Percentiles rank a stretch among this genome's conserved stretches.
phyloP scores from a whole-genome alignment of 2,113 vertebrate species.

The Prochilodus magdalenae region DNA sequence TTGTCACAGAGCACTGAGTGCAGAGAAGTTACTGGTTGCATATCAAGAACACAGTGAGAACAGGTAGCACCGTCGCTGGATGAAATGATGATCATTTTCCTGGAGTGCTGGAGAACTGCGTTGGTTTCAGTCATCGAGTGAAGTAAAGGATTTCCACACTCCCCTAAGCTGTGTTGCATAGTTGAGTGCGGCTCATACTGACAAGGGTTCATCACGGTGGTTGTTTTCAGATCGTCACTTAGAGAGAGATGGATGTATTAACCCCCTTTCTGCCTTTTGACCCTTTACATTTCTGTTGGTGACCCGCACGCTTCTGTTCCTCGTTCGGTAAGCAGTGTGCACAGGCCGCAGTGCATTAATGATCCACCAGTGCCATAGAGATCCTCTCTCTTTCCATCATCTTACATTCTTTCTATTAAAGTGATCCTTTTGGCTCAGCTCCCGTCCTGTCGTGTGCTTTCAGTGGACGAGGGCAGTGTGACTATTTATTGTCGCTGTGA shows the following conservation, averaged over 20 bases:
- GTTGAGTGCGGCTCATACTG: background rate
- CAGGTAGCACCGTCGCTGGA: too few species aligned
- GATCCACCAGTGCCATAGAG: background rate
- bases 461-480: too few species aligned
- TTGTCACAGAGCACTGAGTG: background rate
- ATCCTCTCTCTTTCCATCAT: background rate
- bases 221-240: conserved; percentile 8
- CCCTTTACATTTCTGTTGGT: conserved; percentile 24
- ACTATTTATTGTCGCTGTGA: too few species aligned
- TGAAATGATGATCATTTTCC: too few species aligned
- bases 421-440: background rate
- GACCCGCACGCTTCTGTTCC: background rate
- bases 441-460: background rate
- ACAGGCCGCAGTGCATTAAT: background rate
- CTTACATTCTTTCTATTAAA: background rate
- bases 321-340: background rate
- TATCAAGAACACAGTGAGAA: background rate
- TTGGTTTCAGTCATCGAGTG: background rate
- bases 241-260: conserved; percentile 31
- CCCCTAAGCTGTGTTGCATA: background rate
- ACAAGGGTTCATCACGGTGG: background rate
- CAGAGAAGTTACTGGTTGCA: background rate
- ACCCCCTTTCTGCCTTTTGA: conserved; percentile 40
- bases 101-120: background rate
- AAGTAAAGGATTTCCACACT: background rate